A percentile compares a stretch with the other conserved stretches of the same genome.
These are phyloP conservation scores for Perca flavescens DNA, from an alignment of 2,113 vertebrate genomes.

Conservation along the genomic window DNA sequence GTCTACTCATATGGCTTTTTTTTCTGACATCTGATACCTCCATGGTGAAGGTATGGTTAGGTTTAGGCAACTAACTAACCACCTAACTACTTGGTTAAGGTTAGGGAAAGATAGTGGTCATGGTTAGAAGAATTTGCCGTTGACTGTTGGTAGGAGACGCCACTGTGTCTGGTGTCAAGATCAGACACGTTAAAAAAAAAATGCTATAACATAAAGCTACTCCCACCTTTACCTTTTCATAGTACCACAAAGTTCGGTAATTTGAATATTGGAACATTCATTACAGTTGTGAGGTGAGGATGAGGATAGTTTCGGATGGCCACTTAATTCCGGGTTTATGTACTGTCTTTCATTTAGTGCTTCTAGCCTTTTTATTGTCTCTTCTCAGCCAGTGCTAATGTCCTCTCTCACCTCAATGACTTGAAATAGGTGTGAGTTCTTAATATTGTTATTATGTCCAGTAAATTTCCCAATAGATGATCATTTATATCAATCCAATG, in stretches of 20 bases:
- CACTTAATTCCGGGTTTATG: conserved; percentile 16
- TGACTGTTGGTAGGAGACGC: not conserved
- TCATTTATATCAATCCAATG: not conserved
- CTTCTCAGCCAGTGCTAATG: not conserved
- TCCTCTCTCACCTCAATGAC: not conserved
- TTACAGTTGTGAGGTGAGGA: not conserved
- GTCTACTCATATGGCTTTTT: not conserved
- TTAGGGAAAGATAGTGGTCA: no score
- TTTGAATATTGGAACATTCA: not conserved
- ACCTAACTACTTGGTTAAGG: not conserved
- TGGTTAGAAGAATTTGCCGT: not conserved
- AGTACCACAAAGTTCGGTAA: not conserved
- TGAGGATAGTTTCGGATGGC: not conserved
- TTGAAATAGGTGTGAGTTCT: not conserved
- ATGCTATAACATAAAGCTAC: no score
- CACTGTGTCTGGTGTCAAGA: not conserved
- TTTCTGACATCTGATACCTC: not conserved
- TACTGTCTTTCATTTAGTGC: not conserved
- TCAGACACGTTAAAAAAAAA: not conserved
- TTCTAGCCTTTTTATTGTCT: conserved; percentile 8
- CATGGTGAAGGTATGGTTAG: not conserved
- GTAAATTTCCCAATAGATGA: not conserved
- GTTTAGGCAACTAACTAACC: not conserved
- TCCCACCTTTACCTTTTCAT: not conserved
- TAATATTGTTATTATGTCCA: not conserved